phyloP scores from a whole-genome alignment of 2,888 invertebrate species.

The Drosophila imparisetae region DNA sequence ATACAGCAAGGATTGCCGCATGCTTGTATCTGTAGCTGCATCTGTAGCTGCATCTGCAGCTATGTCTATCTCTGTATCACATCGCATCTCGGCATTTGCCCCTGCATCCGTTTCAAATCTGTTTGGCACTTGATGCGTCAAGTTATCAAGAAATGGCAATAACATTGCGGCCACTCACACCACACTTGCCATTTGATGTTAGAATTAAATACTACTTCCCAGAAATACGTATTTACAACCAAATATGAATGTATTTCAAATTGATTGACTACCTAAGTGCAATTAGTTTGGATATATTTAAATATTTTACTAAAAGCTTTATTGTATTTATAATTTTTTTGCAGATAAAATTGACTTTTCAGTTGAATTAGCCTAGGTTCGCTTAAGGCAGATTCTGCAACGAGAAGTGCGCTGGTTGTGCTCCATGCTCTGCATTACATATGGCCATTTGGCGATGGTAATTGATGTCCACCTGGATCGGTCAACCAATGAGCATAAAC shows the following conservation, averaged over 20 bases:
- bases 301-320: too few species aligned
- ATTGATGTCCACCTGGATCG: constrained; percentile 53
- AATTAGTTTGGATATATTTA: background rate
- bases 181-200: constrained; percentile 9
- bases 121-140: constrained; percentile 52
- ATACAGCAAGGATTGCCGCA: constrained; percentile 53
- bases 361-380: background rate
- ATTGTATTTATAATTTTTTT: too few species aligned
- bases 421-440: background rate
- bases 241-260: background rate
- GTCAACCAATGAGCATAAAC: constrained; percentile 53
- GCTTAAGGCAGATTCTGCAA: background rate
- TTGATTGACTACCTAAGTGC: background rate
- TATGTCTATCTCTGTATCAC: constrained; percentile 1
- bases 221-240: background rate
- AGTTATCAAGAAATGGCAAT: constrained; percentile 46
- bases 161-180: constrained; percentile 22
- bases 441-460: constrained; percentile 17
- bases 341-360: background rate
- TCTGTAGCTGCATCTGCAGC: constrained; percentile 23
- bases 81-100: constrained; percentile 22
- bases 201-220: background rate
- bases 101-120: constrained; percentile 53
- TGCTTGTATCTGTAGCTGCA: constrained; percentile 21
- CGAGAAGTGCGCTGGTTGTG: background rate